These are phyloP conservation scores for Larimichthys polyactis DNA, from an alignment of 2,113 vertebrate genomes.

Conservation along the genomic window DNA sequence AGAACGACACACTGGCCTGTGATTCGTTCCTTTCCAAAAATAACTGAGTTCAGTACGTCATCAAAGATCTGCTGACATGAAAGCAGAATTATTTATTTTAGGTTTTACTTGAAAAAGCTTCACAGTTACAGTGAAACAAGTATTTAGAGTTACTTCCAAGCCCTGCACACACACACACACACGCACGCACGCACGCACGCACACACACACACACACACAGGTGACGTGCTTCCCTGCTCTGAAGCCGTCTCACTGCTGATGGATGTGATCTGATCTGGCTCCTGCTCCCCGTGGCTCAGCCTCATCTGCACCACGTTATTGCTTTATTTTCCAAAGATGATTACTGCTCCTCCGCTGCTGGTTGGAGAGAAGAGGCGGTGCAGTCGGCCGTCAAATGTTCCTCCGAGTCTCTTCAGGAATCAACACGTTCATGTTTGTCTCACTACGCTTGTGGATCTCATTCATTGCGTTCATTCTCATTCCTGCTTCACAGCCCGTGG, in stretches of 20 bases:
- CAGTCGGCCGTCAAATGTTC: conserved; percentile 13
- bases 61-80: conserved; percentile 6
- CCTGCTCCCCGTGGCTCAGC: conserved; percentile 25
- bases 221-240: conserved; percentile 21
- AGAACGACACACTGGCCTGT: conserved; percentile 11
- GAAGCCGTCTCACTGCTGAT: conserved; percentile 16
- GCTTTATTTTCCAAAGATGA: conserved; percentile 14
- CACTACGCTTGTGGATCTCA: background rate
- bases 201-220: too few species aligned
- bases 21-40: conserved; percentile 16
- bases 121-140: conserved; percentile 8
- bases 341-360: conserved; percentile 45
- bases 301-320: conserved; percentile 43
- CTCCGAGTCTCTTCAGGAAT: conserved; percentile 27
- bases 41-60: background rate
- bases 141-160: too few species aligned
- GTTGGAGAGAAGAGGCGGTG: background rate
- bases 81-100: conserved; percentile 24
- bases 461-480: background rate
- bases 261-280: conserved; percentile 42
- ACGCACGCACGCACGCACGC: too few species aligned
- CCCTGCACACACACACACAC: background rate
- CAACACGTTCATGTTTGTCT: background rate
- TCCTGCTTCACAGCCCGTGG: too few species aligned
- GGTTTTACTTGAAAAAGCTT: background rate